Conservation (phyloP, 2,888 invertebrate species). For the Cataglyphis livida region DNA sequence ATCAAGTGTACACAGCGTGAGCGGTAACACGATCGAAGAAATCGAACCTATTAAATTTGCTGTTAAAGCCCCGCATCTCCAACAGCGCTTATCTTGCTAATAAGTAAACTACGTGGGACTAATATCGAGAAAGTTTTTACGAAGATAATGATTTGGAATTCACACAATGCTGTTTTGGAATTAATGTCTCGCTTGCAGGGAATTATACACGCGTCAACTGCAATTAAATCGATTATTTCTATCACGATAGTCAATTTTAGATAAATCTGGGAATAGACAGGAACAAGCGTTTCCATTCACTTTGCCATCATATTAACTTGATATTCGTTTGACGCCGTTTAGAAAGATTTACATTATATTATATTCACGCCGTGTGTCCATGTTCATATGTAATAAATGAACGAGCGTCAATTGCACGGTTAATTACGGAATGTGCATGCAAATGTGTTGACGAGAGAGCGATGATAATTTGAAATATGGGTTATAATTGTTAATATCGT, state of each 20-base stretch:
- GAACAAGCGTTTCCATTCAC: background rate
- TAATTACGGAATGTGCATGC: conserved; percentile 12
- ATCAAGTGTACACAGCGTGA: conserved; percentile 54
- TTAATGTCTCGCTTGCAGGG: background rate
- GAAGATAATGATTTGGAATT: background rate
- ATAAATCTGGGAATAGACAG: conserved; percentile 9
- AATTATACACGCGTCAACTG: background rate
- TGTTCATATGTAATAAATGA: conserved; percentile 34
- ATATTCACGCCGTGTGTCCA: background rate
- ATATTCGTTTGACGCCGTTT: conserved; percentile 22
- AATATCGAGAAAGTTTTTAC: conserved; percentile 16
- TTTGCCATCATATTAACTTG: conserved; percentile 25
- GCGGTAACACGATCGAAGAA: conserved; percentile 54
- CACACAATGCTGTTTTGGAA: background rate
- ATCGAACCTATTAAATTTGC: conserved; percentile 72
- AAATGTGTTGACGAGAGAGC: conserved; percentile 3
- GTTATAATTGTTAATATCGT: conserved; percentile 18
- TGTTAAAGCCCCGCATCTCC: conserved; percentile 38
- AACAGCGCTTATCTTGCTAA: conserved; percentile 12
- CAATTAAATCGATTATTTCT: conserved; percentile 15
- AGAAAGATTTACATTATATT: conserved; percentile 38
- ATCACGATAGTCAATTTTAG: conserved; percentile 7
- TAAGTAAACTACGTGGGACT: background rate
- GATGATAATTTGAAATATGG: background rate
- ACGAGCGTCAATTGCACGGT: conserved; percentile 21